Conservation (phyloP, 1,140 invertebrate species). For the Daktulosphaira vitifoliae region DNA sequence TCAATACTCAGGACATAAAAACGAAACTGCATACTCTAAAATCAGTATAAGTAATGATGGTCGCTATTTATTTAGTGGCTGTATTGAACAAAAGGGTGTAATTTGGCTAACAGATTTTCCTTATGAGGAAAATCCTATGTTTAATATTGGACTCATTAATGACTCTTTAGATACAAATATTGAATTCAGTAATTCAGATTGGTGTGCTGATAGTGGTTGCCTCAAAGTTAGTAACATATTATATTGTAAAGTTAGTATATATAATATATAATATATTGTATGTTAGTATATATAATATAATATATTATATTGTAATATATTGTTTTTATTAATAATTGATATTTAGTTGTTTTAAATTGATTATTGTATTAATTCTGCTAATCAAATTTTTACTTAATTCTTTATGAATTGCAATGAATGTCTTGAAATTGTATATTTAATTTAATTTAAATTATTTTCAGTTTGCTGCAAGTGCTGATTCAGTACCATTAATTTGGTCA, state of each 20-base stretch:
- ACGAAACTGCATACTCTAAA: not conserved
- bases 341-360: not conserved
- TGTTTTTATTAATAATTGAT: not conserved
- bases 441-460: not conserved
- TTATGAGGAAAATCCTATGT: not conserved
- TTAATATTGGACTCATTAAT: not conserved
- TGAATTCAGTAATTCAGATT: slow-evolving; percentile 17
- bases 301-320: not conserved
- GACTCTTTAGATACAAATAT: no score
- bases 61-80: slow-evolving; percentile 8
- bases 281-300: not conserved
- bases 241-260: not conserved
- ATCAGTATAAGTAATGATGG: slow-evolving; percentile 12
- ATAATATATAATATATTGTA: no score
- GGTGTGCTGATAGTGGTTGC: not conserved
- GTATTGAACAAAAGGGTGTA: not conserved
- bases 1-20: not conserved
- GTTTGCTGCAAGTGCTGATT: not conserved
- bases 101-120: slow-evolving; percentile 8
- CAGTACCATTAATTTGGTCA: not conserved
- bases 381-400: not conserved
- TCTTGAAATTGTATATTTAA: not conserved
- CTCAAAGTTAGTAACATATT: slow-evolving; percentile 2
- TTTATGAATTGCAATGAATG: not conserved
- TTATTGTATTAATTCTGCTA: not conserved